Evolutionary conservation across 2,888 invertebrate genomes (phyloP).

Genomic region (Lochmaea capreae): DNA sequence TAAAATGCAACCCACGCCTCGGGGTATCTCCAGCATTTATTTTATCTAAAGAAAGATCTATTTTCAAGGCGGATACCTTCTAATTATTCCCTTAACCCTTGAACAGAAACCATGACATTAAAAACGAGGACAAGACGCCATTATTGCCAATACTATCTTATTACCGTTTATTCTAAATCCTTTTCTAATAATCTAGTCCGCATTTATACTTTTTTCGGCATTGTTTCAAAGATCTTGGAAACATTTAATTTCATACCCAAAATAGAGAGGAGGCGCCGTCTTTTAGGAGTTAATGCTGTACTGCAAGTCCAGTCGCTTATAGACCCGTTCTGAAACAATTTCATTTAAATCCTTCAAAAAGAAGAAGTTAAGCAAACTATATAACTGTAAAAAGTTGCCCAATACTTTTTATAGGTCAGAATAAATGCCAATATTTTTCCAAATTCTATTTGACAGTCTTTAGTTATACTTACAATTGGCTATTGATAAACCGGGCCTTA

Average conservation of each 20-base stretch:
- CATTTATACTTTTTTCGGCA: constrained; percentile 29
- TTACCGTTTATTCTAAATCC: constrained; percentile 26
- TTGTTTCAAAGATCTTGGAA: constrained; percentile 21
- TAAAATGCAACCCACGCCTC: background rate
- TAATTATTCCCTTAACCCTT: constrained; percentile 21
- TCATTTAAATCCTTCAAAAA: background rate
- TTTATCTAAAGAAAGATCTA: constrained; percentile 9
- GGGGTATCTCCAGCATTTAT: background rate
- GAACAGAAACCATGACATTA: constrained; percentile 2
- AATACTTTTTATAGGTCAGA: too few species aligned
- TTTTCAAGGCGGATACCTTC: constrained; percentile 17
- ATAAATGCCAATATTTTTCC: too few species aligned
- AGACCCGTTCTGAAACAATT: background rate
- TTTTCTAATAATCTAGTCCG: constrained; percentile 25
- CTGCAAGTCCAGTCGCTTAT: constrained; percentile 5
- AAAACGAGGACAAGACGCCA: constrained; percentile 25
- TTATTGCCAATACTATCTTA: constrained; percentile 31
- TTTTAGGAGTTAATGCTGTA: constrained; percentile 15
- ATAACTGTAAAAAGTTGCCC: too few species aligned
- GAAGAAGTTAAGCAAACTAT: too few species aligned
- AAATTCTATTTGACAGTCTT: too few species aligned
- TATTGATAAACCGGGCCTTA: too few species aligned
- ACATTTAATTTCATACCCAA: constrained; percentile 33
- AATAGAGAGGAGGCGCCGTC: constrained; percentile 33
- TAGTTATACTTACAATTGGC: too few species aligned